Evolutionary conservation across 2,797 vertebrate genomes (phyloP).

Genomic region (Lagocephalus sceleratus): DNA sequence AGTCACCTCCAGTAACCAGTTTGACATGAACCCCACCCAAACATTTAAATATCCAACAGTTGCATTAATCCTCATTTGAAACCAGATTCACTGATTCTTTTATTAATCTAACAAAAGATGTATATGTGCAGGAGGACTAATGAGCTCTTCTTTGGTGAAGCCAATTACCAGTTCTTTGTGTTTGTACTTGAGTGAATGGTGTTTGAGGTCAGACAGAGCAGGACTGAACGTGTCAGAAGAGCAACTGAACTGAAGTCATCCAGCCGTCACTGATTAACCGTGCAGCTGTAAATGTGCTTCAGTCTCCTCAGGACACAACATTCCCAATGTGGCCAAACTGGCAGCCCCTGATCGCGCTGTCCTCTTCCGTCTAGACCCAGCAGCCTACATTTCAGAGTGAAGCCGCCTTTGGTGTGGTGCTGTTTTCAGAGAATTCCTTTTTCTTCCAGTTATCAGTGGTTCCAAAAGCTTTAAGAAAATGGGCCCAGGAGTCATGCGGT

Average conservation of each 20-base stretch:
- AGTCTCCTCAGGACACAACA: constrained; percentile 12
- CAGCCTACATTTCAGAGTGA: constrained; percentile 5
- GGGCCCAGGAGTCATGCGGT: constrained; percentile 59
- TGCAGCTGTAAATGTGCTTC: constrained; percentile 36
- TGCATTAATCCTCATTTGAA: no score
- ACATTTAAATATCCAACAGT: no score
- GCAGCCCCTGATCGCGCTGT: not conserved
- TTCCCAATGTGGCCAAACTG: not conserved
- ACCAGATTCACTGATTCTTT: no score
- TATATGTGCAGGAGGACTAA: no score
- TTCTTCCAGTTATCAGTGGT: constrained; percentile 56
- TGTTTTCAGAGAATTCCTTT: constrained; percentile 28
- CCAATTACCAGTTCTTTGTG: not conserved
- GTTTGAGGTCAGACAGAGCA: not conserved
- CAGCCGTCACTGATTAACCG: constrained; percentile 47
- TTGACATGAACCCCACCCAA: no score
- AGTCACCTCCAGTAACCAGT: no score
- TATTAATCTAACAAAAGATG: no score
- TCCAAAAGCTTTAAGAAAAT: constrained; percentile 71
- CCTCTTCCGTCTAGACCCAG: constrained; percentile 19
- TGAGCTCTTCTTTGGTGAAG: no score
- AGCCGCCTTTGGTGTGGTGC: constrained; percentile 5
- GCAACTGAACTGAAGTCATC: constrained; percentile 22
- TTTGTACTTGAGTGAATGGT: not conserved
- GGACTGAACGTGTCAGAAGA: constrained; percentile 16